Evolutionary conservation across 1,140 invertebrate species (phyloP).

Genomic region (Trachymyrmex septentrionalis): DNA sequence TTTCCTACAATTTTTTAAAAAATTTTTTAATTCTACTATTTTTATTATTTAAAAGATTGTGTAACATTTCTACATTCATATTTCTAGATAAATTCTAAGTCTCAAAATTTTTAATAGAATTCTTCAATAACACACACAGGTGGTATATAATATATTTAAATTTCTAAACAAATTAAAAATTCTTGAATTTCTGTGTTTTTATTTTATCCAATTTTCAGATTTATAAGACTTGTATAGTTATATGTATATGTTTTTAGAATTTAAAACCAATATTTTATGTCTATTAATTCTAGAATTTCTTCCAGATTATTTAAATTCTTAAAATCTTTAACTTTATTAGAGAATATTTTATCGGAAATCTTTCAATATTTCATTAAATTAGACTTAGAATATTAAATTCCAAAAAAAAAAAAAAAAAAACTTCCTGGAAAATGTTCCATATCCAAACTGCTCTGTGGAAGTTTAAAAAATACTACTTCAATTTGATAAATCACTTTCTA

Average conservation of each 20-base stretch:
- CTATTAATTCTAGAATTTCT: not conserved
- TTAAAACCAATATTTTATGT: not conserved
- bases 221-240: not conserved
- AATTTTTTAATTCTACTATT: not conserved
- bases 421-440: not conserved
- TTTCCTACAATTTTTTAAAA: not conserved
- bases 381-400: not conserved
- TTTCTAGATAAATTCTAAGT: not conserved
- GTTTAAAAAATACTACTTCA: constrained; percentile 3
- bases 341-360: not conserved
- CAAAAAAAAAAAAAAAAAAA: not conserved
- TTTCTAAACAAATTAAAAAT: not conserved
- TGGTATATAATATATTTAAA: not conserved
- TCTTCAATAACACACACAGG: not conserved
- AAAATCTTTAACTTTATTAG: not conserved
- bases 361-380: not conserved
- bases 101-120: not conserved
- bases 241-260: not conserved
- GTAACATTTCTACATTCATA: not conserved
- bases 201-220: not conserved
- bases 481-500: not conserved
- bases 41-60: not conserved
- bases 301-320: not conserved
- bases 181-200: constrained; percentile 1
- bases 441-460: not conserved